Conservation (phyloP, 2,888 invertebrate genomes). For the Acanthoscelides obtectus region DNA sequence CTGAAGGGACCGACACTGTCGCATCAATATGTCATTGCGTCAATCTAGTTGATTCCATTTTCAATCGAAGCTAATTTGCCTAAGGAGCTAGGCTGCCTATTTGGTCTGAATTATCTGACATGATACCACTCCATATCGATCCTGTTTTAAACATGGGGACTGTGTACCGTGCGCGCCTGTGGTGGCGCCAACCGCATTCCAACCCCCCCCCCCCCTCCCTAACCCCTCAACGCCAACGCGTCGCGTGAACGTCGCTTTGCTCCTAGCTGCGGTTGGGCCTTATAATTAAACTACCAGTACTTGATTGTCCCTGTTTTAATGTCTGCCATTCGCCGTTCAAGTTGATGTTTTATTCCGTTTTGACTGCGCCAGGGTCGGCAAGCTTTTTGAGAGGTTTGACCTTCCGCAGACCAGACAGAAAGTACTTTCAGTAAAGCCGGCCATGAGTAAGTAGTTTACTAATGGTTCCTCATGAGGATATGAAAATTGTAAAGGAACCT, state of each 20-base stretch:
- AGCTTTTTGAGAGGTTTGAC: too few species aligned
- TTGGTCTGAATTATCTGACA: background rate
- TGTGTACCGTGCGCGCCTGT: background rate
- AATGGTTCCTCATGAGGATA: too few species aligned
- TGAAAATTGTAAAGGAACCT: too few species aligned
- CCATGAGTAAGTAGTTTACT: too few species aligned
- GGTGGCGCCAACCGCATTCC: background rate
- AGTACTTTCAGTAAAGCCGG: too few species aligned
- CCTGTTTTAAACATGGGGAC: background rate
- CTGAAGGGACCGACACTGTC: too few species aligned
- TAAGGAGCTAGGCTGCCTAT: background rate
- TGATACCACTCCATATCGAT: background rate
- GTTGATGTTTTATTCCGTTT: background rate
- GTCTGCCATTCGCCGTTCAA: background rate
- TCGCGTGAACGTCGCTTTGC: too few species aligned
- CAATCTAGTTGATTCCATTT: too few species aligned
- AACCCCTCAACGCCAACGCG: background rate
- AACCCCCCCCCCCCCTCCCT: background rate
- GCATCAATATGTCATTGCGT: too few species aligned
- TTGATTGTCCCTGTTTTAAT: background rate
- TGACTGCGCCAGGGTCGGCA: too few species aligned
- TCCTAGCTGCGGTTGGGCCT: background rate
- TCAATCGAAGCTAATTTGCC: too few species aligned
- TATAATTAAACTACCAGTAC: background rate
- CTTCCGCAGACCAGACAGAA: too few species aligned